Evolutionary conservation across 2,888 invertebrate genomes (phyloP).

Genomic region (Agapostemon virescens): DNA sequence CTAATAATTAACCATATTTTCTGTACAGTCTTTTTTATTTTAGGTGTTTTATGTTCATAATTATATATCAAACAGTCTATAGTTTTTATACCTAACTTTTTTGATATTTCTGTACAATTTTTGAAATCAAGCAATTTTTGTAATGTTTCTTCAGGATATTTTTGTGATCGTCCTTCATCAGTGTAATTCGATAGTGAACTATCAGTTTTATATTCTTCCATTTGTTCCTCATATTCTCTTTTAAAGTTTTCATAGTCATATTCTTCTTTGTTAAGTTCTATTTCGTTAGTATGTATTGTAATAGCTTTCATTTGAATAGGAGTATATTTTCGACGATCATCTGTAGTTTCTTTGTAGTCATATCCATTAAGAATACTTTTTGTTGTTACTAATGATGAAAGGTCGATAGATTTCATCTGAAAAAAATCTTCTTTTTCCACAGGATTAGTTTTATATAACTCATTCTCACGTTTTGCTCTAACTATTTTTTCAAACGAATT

Average conservation of each 20-base stretch:
- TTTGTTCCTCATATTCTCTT: slow-evolving; percentile 81
- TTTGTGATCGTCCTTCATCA: slow-evolving; percentile 77
- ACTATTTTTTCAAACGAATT: neutral
- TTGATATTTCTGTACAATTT: slow-evolving; percentile 80
- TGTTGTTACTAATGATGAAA: slow-evolving; percentile 1
- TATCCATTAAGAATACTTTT: neutral
- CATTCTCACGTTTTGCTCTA: slow-evolving; percentile 11
- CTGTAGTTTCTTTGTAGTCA: slow-evolving; percentile 10
- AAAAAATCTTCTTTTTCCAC: slow-evolving; percentile 16
- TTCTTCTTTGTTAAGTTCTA: slow-evolving; percentile 58
- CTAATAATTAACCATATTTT: slow-evolving; percentile 75
- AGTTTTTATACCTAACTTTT: slow-evolving; percentile 80
- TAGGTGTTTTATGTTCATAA: slow-evolving; percentile 70
- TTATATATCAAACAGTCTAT: slow-evolving; percentile 79
- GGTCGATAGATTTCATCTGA: slow-evolving; percentile 7
- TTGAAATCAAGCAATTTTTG: slow-evolving; percentile 77
- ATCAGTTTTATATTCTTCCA: slow-evolving; percentile 73
- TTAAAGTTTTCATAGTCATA: slow-evolving; percentile 81
- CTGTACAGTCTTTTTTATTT: slow-evolving; percentile 65
- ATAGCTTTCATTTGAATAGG: neutral
- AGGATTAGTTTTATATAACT: neutral
- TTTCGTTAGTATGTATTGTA: neutral
- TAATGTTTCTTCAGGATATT: slow-evolving; percentile 74
- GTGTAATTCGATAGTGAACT: slow-evolving; percentile 80
- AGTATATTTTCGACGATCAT: neutral